Conservation (phyloP, 2,888 invertebrate species). For the Tenthredo scrophulariae region DNA sequence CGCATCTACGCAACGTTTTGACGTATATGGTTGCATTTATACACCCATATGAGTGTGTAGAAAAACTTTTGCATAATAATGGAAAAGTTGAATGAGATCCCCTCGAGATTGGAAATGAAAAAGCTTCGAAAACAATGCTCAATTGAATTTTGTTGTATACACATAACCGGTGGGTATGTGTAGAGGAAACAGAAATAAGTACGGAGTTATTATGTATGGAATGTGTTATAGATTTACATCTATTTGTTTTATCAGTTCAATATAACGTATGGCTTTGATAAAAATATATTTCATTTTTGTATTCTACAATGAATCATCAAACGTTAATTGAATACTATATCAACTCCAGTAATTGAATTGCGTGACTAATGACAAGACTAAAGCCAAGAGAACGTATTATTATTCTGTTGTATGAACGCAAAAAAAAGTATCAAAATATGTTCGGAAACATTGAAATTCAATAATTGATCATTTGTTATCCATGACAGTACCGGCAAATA, state of each 20-base stretch:
- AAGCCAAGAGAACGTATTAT: too few species aligned
- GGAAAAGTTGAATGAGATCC: slow-evolving; percentile 16
- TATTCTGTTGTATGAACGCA: too few species aligned
- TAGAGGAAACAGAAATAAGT: neutral
- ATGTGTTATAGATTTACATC: neutral
- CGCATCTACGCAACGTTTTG: slow-evolving; percentile 1
- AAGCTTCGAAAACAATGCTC: neutral
- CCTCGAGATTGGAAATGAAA: slow-evolving; percentile 2
- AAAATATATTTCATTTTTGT: neutral
- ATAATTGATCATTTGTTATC: too few species aligned
- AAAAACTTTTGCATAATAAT: neutral
- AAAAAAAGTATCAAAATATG: too few species aligned
- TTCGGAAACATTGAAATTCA: too few species aligned
- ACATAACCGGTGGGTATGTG: neutral
- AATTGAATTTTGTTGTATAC: neutral
- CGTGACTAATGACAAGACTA: too few species aligned
- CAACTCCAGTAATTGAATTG: neutral
- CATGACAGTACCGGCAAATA: too few species aligned
- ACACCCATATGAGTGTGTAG: neutral
- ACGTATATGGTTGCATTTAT: neutral
- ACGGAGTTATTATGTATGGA: neutral
- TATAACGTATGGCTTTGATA: neutral
- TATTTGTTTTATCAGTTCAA: neutral
- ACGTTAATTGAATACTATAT: neutral
- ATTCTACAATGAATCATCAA: neutral